Conservation (phyloP, 1,140 invertebrate species). For the Dendrolimus kikuchii region DNA sequence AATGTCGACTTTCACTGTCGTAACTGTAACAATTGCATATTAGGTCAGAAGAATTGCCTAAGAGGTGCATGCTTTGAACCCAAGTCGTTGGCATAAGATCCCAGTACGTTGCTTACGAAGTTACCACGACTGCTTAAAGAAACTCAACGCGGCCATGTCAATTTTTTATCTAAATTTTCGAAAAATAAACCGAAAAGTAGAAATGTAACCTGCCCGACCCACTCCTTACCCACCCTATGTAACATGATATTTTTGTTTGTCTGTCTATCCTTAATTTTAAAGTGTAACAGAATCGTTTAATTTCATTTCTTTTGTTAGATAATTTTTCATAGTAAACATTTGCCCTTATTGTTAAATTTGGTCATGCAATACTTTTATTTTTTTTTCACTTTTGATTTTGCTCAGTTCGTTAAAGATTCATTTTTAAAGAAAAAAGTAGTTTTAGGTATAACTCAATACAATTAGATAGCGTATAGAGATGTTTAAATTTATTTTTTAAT, state of each 20-base stretch:
- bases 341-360: constrained; percentile 39
- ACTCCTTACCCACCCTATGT: constrained; percentile 21
- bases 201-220: constrained; percentile 22
- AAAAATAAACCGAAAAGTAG: not conserved
- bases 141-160: not conserved
- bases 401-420: constrained; percentile 10
- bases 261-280: constrained; percentile 27
- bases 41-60: too few species aligned
- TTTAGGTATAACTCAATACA: too few species aligned
- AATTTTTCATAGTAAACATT: constrained; percentile 68
- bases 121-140: not conserved
- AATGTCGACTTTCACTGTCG: too few species aligned
- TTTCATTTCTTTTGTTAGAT: constrained; percentile 43
- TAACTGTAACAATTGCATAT: too few species aligned
- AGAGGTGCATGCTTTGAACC: too few species aligned
- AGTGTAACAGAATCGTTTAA: constrained; percentile 34
- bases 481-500: too few species aligned
- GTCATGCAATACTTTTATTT: constrained; percentile 11
- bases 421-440: not conserved
- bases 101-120: not conserved
- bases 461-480: too few species aligned
- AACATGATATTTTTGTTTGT: constrained; percentile 60
- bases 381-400: constrained; percentile 17
- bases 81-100: too few species aligned
- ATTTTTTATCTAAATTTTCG: too few species aligned